Percentiles rank a stretch among this genome's conserved stretches.
Conservation (phyloP, 2,113 vertebrate species). For the Cricetomys ansorgei region DNA sequence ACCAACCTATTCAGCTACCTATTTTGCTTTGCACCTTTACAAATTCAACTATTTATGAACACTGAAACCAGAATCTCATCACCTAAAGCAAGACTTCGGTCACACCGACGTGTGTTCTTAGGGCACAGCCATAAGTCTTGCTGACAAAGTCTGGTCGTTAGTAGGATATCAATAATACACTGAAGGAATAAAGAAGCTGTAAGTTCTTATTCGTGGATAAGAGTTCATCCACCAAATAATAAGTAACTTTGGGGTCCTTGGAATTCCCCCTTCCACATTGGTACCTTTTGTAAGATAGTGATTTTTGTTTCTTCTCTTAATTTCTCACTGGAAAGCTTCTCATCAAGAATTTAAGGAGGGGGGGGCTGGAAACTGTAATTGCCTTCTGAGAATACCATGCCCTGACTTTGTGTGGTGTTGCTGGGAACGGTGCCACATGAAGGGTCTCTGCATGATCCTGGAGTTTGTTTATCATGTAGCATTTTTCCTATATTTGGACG, state of each 20-base stretch:
- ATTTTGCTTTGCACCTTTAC: not conserved
- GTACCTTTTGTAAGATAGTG: not conserved
- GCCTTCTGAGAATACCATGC: constrained; percentile 59
- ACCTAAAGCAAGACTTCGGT: constrained; percentile 5
- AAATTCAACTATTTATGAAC: constrained; percentile 38
- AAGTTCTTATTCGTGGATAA: not conserved
- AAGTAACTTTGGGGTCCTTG: not conserved
- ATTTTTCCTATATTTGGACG: constrained; percentile 67
- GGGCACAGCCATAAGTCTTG: not conserved
- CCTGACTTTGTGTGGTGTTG: constrained; percentile 45
- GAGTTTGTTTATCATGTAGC: constrained; percentile 41
- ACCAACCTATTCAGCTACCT: not conserved
- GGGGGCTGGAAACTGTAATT: not conserved
- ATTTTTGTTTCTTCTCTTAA: constrained; percentile 14
- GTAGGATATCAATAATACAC: not conserved
- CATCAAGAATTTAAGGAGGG: constrained; percentile 39
- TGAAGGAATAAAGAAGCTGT: not conserved
- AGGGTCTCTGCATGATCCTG: not conserved
- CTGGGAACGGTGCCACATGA: constrained; percentile 38
- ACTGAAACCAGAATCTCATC: constrained; percentile 14
- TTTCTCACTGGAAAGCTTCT: constrained; percentile 62
- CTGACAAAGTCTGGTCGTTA: not conserved
- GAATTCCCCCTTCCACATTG: not conserved
- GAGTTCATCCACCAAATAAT: not conserved
- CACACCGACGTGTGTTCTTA: not conserved